Conservation (phyloP, 2,113 vertebrate species). For the Anhinga anhinga region DNA sequence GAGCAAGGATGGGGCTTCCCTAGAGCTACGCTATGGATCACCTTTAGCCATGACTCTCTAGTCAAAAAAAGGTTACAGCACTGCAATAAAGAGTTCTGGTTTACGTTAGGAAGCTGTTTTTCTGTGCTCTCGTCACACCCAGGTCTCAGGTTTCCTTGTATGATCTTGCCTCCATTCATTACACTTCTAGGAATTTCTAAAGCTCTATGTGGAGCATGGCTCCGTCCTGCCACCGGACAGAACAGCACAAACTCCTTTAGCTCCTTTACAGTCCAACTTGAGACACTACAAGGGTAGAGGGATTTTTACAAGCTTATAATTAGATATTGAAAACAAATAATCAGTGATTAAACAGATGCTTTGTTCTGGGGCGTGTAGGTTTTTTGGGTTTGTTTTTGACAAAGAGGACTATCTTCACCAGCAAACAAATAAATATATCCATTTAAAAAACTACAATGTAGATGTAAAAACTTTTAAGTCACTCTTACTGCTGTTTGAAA, state of each 20-base stretch:
- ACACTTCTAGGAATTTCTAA: constrained; percentile 14
- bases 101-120: background rate
- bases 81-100: background rate
- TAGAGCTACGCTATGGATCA: background rate
- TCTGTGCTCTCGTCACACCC: background rate
- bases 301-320: constrained; percentile 35
- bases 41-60: background rate
- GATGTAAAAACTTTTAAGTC: constrained; percentile 44
- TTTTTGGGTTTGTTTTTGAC: background rate
- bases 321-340: constrained; percentile 33
- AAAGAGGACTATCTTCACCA: background rate
- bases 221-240: background rate
- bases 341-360: constrained; percentile 26
- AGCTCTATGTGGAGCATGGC: background rate
- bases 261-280: constrained; percentile 47
- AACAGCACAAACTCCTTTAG: constrained; percentile 48
- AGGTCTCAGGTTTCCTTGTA: background rate
- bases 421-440: background rate
- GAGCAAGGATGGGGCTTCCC: background rate
- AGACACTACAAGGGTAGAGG: constrained; percentile 16
- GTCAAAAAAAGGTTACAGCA: background rate
- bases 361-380: background rate
- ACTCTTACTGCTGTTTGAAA: constrained; percentile 45
- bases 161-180: constrained; percentile 27
- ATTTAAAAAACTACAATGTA: constrained; percentile 9